Evolutionary conservation across 2,797 vertebrate species (phyloP), one percentile per base, ranked within the genome.

Genomic region (Brachymystax lenok): DNA sequence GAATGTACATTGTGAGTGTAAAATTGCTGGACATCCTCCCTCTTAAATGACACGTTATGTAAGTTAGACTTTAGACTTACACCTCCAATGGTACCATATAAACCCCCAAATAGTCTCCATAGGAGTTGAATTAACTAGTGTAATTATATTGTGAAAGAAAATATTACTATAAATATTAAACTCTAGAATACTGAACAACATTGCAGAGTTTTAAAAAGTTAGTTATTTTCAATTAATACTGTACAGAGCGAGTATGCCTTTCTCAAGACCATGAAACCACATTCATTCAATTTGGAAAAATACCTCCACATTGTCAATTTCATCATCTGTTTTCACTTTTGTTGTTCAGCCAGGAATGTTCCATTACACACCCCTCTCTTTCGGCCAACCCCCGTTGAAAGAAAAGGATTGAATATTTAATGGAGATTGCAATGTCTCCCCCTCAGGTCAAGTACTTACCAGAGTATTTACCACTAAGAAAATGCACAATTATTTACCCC

Each of bases 221-320:
- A 46, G 8, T 3, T 46, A 0, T 46, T 46, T 46, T 40, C 40
- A 40, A 10, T 40, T 8, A 40, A 40, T 40, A 40, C 8, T 40
- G 40, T 40, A 2, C 40, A 10, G 35, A 40, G 40, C 2, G 8
- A 40, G 8, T 10, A 61, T 4, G 59, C 14, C 61, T 52, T 52
- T 46, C 77, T 21, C 50, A 50, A 73, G 16, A 64, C 72, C 35
- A 68, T 66, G 30, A 79, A 70, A 63, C 74, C 77, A 82, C 63
- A 35, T 74, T 54, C 69, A 21, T 68, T 70, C 68, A 71, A 61
- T 84, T 77, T 54, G 72, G 52, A 78, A 77, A 78, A 74, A 75
- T 68, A 76, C n/a, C 54, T 77, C 70, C 50, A 27, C 63, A 50
- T 78, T 70, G 50, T 72, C 64, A 17, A 51, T 69, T 70, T 76